Evolutionary conservation across 2,797 vertebrate genomes (phyloP).

Genomic region (Lithobates pipiens): DNA sequence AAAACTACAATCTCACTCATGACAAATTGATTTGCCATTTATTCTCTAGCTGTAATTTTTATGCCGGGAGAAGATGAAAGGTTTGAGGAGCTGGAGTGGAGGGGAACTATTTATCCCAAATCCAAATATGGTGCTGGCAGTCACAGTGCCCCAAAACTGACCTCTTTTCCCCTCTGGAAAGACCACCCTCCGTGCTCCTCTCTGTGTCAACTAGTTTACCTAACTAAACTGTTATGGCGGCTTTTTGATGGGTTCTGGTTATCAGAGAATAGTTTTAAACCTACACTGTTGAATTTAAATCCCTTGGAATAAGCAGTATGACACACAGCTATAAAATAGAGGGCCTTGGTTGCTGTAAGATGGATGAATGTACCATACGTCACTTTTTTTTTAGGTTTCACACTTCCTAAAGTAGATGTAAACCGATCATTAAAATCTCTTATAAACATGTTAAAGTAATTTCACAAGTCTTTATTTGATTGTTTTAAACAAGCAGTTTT

Average conservation of each 20-base stretch:
- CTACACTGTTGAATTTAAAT: conserved; percentile 10
- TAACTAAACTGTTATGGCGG: conserved; percentile 44
- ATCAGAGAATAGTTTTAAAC: background rate
- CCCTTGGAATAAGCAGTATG: background rate
- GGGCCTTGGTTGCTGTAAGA: too few relatives aligned
- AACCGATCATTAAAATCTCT: too few relatives aligned
- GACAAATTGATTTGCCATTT: conserved; percentile 55
- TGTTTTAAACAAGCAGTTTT: too few relatives aligned
- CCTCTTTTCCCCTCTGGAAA: conserved; percentile 6
- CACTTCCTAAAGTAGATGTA: too few relatives aligned
- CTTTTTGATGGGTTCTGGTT: conserved; percentile 9
- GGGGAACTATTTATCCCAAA: conserved; percentile 35
- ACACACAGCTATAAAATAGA: background rate
- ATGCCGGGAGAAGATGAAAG: conserved; percentile 40
- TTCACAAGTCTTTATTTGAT: too few relatives aligned
- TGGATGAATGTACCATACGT: too few relatives aligned
- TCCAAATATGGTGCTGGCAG: conserved; percentile 46
- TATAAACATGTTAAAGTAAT: too few relatives aligned
- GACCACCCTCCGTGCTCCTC: conserved; percentile 46
- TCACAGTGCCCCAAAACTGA: conserved; percentile 27
- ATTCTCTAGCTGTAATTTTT: conserved; percentile 51
- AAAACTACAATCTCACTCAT: conserved; percentile 26
- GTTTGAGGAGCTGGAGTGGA: background rate
- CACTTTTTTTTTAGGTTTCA: too few relatives aligned
- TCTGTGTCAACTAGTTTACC: conserved; percentile 25